Evolutionary conservation across 2,888 invertebrate genomes (phyloP), one percentile per base, ranked within the genome.

Genomic region (Euplexia lucipara): DNA sequence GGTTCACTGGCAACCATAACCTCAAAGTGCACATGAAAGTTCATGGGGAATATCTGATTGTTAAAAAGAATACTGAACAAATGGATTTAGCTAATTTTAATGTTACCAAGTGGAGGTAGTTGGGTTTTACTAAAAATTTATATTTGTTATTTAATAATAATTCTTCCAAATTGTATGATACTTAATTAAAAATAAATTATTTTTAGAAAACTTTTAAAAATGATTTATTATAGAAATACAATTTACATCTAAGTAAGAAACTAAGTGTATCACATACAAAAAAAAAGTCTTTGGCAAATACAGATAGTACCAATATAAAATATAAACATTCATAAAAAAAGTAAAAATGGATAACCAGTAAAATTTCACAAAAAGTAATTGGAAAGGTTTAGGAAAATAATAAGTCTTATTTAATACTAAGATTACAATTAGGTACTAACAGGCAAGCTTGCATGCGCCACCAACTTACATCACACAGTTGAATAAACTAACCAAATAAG

Each of bases 201-300:
- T 65, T 78, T 74, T 65, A 66, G 71, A 74, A 79, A 79, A 78
- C 81, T 78, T 72, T 82, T 82, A 78, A 84, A 85, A 86, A 81
- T 83, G 61, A 82, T 88, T 88, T 88, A 86, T 85, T 88, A 79
- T 83, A 86, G 87, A 90, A 90, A 89, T 91, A 90, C 88, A 86
- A 84, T 88, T 87, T 92, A 92, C 78, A 86, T 83, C 86, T 92
- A 93, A 86, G 86, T 92, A 91, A 90, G 91, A 92, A 93, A 92
- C 88, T 91, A 91, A 93, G 88, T 88, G 88, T 94, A 95, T 95
- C 93, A 94, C 93, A 94, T 94, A 92, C 88, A 87, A 93, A 93
- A 91, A 91, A 75, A 91, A 92, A 91, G 90, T 95, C 95, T 95
- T 95, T 95, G 95, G 95, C 94, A 87, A 94, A 91, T 91, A 94